Evolutionary conservation across 2,113 vertebrate species (phyloP).

Genomic region (Ciconia boyciana): DNA sequence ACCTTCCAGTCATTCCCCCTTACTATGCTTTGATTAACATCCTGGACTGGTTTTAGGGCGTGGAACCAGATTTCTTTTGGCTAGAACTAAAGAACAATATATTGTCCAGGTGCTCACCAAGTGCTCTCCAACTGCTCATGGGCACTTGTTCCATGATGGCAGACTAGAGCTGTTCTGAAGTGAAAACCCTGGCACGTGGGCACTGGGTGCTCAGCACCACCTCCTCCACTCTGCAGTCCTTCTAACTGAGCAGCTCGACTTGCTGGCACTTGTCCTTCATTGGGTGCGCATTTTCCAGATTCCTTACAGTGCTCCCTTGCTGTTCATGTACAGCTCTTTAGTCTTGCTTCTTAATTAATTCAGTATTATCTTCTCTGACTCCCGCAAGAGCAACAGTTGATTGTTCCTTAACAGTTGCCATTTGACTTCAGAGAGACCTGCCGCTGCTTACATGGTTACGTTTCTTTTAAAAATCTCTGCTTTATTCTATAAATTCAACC

Average conservation of each 20-base stretch:
- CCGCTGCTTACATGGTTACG: accelerated
- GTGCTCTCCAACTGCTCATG: neutral
- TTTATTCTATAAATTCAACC: neutral
- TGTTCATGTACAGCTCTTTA: neutral
- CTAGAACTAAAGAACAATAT: neutral
- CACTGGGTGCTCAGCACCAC: neutral
- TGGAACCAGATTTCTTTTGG: neutral
- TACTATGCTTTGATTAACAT: neutral
- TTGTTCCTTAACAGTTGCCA: neutral
- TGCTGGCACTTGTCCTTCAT: neutral
- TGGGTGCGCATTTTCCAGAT: neutral
- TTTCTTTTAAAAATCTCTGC: neutral
- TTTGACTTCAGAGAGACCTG: neutral
- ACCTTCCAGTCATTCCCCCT: neutral
- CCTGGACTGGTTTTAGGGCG: neutral
- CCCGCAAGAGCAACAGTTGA: neutral
- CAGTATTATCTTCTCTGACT: neutral
- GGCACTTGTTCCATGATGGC: neutral
- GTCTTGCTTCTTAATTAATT: neutral
- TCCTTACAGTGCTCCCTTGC: neutral
- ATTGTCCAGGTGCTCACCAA: neutral
- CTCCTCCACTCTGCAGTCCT: neutral
- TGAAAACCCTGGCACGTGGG: neutral
- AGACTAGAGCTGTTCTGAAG: neutral
- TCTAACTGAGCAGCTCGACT: neutral